Percentiles rank a stretch among this genome's conserved stretches.
phyloP scores from a whole-genome alignment of 2,888 invertebrate genomes.

The Lithophane ornitopus region DNA sequence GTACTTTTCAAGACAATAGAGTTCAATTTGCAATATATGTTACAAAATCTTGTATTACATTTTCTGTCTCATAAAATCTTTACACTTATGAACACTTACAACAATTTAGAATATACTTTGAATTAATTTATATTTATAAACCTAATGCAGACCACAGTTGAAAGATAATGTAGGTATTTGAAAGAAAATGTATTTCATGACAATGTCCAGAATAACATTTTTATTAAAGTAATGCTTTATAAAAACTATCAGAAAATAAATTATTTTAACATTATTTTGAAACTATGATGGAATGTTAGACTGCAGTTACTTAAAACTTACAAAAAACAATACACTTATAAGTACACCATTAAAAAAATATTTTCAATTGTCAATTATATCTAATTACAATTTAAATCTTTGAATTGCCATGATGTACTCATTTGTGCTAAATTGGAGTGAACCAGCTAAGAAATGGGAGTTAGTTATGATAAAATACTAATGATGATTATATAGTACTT shows the following conservation, averaged over 20 bases:
- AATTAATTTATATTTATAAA: conserved; percentile 66
- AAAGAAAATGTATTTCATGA: conserved; percentile 45
- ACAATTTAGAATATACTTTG: conserved; percentile 88
- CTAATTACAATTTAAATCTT: conserved; percentile 47
- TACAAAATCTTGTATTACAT: conserved; percentile 71
- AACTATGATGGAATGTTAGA: conserved; percentile 64
- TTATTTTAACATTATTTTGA: conserved; percentile 53
- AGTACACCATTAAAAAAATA: conserved; percentile 53
- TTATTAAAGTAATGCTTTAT: conserved; percentile 27
- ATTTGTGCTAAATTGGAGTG: conserved; percentile 52
- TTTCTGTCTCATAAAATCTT: conserved; percentile 84
- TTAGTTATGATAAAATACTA: background rate
- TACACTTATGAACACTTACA: conserved; percentile 88
- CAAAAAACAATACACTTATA: conserved; percentile 48
- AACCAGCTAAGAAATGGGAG: conserved; percentile 13
- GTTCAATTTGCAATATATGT: conserved; percentile 72
- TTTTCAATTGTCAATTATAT: conserved; percentile 33
- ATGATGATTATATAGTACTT: conserved; percentile 13
- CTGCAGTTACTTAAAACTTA: conserved; percentile 53
- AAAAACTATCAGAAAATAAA: conserved; percentile 65
- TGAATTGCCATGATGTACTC: conserved; percentile 55
- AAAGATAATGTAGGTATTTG: conserved; percentile 36
- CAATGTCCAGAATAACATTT: conserved; percentile 47
- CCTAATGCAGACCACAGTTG: conserved; percentile 77
- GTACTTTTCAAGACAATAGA: conserved; percentile 75